Base-by-base conservation (phyloP, 2,888 invertebrate genomes). In the Calliopum simillimum region DNA sequence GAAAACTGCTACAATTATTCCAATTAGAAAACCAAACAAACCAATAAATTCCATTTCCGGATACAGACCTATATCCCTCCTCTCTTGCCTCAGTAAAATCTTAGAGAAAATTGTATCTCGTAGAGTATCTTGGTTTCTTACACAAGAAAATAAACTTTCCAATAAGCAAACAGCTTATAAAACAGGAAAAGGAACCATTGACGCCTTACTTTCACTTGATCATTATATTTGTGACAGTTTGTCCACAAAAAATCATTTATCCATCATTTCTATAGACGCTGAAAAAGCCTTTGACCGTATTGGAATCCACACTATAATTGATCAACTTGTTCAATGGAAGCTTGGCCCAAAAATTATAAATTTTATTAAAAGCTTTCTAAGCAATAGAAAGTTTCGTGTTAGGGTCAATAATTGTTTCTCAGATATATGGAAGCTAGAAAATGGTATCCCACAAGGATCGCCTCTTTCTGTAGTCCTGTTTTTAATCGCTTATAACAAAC, bases 31-130 rank as follows among this genome's bases (percentile, higher is more conserved):
- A 71, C 74, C 58, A 11, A 51, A 69, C 11, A 16, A 47, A 8
- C 70, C 74, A 4, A 74, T 75, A 53, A 69, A 70, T 14, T 13
- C 11, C 1, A 47, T 64, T 6, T 61, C 59, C 5, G 75, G 73
- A 3, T 74, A 75, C 55, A 66, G 75, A 2, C 75, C 73, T 2
- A 74, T 74, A 8, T 74, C 73, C 5, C 69, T 73, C 0, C 74
- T 75, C 41, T 62, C 71, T 14, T 73, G 73, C 62, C 19, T 69
- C 25, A 41, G 72, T 11, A 74, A 76, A 71, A 5, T 73, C 1
- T 41, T 76, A 2, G 73, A 72, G 19, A 75, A 74, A 69, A 73
- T 70, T 6, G 58, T 68, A 8, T 61, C 72, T 0, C 70, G 70
- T 4, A 46, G 70, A 13, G 25, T 71, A 16, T 68, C 68, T 70